Evolutionary conservation across 2,113 vertebrate species (phyloP), one percentile per base, ranked within the genome.

Genomic region (Calypte anna): DNA sequence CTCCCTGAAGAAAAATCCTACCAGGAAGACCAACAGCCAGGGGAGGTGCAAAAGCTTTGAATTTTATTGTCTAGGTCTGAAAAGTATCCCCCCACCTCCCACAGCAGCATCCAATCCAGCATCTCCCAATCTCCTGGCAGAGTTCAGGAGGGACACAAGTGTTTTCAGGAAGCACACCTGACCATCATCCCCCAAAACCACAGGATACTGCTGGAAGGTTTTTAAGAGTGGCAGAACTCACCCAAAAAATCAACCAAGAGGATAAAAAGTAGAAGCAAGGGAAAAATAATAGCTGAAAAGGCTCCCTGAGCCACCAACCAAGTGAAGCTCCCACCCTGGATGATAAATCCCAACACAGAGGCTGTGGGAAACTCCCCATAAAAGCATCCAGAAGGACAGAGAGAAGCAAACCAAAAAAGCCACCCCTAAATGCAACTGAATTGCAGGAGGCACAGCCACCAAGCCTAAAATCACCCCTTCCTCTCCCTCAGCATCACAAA

Each of bases 401-500:
- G 7, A 74, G 7, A 62, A 73, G 27, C 14, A 59, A 31, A 3
- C 17, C 19, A 55, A 27, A 62, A 40, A 58, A 24, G 7, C 6
- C n/a, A 22, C 23, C 50, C 40, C 62, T 68, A 77, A 70, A 51
- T 1, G 6, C 27, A 57, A 8, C 2, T 44, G 18, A 61, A 44
- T 8, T 51, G 12, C 72, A 78, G 0, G 3, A 90, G 51, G 20
- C 53, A 38, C 86, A 73, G 17, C n/a, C 70, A 54, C 6, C 21
- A 23, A 50, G 25, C 25, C 46, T 6, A 17, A 91, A 82, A 23
- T 21, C 20, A 17, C 27, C 36, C 75, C 43, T 24, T 85, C 63
- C 40, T 62, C 63, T 73, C 43, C 38, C 12, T 0, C 4, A 69
- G 6, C 0, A 1, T 25, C 81, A 19, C 0, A 4, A 61, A 63